Percentiles rank a stretch among this genome's conserved stretches.
Conservation (phyloP, 1,140 invertebrate species). For the Drosophila ananassae region DNA sequence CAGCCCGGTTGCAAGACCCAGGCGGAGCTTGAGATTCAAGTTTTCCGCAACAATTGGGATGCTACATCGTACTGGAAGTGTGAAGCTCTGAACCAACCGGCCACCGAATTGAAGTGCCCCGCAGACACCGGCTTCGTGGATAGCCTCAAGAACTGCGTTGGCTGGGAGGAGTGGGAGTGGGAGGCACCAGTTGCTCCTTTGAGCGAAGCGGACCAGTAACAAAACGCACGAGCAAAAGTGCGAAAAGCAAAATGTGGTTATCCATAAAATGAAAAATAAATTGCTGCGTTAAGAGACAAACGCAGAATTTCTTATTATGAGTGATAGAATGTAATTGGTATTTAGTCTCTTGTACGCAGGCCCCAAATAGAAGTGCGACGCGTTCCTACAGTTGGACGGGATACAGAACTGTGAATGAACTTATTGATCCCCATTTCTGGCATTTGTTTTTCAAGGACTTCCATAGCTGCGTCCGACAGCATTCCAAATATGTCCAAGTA, state of each 20-base stretch:
- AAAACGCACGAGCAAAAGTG: conserved; percentile 1
- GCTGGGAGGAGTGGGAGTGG: conserved; percentile 70
- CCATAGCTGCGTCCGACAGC: conserved; percentile 86
- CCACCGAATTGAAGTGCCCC: conserved; percentile 45
- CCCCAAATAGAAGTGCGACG: conserved; percentile 95
- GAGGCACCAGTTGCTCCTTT: conserved; percentile 52
- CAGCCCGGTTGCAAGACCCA: conserved; percentile 65
- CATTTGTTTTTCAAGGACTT: conserved; percentile 85
- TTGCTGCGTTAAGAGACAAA: conserved; percentile 34
- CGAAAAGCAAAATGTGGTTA: conserved; percentile 32
- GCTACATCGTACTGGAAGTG: conserved; percentile 71
- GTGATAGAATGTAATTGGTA: not conserved
- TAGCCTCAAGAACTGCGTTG: conserved; percentile 62
- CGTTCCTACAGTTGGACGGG: conserved; percentile 93
- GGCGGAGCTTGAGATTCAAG: conserved; percentile 49
- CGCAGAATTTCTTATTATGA: conserved; percentile 29
- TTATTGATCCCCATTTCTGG: conserved; percentile 85
- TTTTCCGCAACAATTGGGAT: conserved; percentile 68
- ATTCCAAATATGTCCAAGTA: conserved; percentile 92
- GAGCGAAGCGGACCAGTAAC: conserved; percentile 58
- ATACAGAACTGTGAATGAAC: conserved; percentile 89
- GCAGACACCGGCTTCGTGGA: conserved; percentile 57
- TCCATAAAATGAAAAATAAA: conserved; percentile 56
- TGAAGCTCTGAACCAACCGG: conserved; percentile 48
- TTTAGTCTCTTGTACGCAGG: conserved; percentile 90